These are phyloP conservation scores for Lepidochrysops patricia DNA, from an alignment of 2,888 invertebrate species.

Conservation along the genomic window DNA sequence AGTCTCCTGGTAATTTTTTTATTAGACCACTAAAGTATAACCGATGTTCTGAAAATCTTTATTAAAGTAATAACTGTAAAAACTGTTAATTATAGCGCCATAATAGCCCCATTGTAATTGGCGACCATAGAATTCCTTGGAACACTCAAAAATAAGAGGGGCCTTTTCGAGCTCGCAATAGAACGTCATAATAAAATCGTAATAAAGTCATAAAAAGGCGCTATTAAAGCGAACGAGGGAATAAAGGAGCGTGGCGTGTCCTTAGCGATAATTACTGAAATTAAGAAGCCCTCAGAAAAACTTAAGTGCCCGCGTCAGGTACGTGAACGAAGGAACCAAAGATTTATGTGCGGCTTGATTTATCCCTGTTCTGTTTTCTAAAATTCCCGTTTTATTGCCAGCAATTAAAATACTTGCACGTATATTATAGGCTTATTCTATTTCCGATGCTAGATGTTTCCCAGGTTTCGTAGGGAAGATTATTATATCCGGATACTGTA, in stretches of 20 bases:
- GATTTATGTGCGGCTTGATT: conserved; percentile 14
- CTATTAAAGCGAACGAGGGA: not conserved
- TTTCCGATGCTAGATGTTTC: not conserved
- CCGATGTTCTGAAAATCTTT: not conserved
- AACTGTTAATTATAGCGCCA: not conserved
- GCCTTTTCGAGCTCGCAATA: not conserved
- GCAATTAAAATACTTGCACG: conserved; percentile 3
- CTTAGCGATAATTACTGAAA: conserved; percentile 11
- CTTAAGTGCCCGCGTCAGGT: conserved; percentile 15
- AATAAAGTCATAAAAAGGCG: not conserved
- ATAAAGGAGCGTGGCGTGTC: conserved; percentile 11
- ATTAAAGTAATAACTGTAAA: not conserved
- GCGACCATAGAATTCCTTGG: not conserved
- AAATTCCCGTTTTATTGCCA: not conserved
- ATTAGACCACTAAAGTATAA: not conserved
- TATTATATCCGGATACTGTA: too few species aligned
- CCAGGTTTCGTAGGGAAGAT: too few species aligned
- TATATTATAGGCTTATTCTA: conserved; percentile 6
- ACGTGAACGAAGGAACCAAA: conserved; percentile 10
- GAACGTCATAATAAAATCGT: not conserved
- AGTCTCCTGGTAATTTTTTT: too few species aligned
- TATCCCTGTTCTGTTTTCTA: conserved; percentile 1
- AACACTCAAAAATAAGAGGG: not conserved
- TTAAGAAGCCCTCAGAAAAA: conserved; percentile 14
- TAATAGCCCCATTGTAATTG: not conserved